Evolutionary conservation across 1,140 invertebrate species (phyloP).

Genomic region (Leptinotarsa texana): DNA sequence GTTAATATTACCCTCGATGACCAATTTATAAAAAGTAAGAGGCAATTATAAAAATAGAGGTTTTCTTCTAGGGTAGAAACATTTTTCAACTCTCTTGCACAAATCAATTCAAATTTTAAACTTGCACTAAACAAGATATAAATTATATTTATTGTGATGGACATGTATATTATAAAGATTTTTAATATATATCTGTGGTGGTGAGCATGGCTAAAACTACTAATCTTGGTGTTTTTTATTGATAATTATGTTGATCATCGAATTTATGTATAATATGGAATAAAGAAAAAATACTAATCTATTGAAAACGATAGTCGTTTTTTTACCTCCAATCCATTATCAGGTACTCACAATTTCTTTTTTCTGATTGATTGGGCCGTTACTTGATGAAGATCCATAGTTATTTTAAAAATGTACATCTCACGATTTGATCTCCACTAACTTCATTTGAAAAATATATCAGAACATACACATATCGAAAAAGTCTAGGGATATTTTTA

Average conservation of each 20-base stretch:
- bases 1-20: no score
- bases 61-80: background rate
- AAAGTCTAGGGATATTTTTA: no score
- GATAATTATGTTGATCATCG: conserved; percentile 17
- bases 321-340: background rate
- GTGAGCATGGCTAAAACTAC: conserved; percentile 4
- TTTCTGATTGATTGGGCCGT: no score
- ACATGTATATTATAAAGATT: conserved; percentile 20
- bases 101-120: background rate
- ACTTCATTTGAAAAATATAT: no score
- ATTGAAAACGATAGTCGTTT: background rate
- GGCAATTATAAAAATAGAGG: background rate
- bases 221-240: conserved; percentile 19
- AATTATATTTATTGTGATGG: conserved; percentile 13
- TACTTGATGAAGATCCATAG: no score
- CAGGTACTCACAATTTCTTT: no score
- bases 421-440: no score
- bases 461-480: no score
- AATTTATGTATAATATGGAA: conserved; percentile 23
- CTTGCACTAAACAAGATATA: background rate
- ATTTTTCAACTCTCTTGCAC: background rate
- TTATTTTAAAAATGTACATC: no score
- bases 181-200: conserved; percentile 22
- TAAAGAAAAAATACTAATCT: conserved; percentile 6
- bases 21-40: no score